Evolutionary conservation across 2,888 invertebrate species (phyloP), one percentile per base, ranked within the genome.

Genomic region (Adineta ricciae): DNA sequence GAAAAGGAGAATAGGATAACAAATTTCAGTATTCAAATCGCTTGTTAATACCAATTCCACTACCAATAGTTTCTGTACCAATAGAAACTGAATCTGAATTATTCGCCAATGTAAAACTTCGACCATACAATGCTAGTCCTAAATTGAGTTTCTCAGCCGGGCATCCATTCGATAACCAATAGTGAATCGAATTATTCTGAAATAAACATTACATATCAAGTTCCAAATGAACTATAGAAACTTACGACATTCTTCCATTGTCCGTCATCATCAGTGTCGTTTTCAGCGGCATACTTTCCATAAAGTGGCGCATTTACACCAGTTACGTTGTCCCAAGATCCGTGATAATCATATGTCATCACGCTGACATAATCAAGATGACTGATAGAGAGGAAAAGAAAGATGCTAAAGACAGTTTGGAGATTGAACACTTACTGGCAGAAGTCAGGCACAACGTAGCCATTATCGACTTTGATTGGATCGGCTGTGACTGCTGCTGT

Each of bases 101-200:
- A 82, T 85, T 85, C 27, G 24, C 46, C 49, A 85, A 56, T 52
- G 85, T 85, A 84, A 85, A 85, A 36, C 50, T 83, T 21, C 85
- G 73, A n/a, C 86, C 86, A 86, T 86, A 86, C n/a, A 82, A 21
- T n/a, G 86, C 86, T 56, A 86, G 46, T 19, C 86, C 86, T 52
- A 86, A 84, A 72, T 86, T 84, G 7, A 86, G 54, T 84, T 86
- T 86, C 49, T 84, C 49, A 9, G 84, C 82, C 64, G 84, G 38
- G 83, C 86, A 86, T 24, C 86, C 86, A 38, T 84, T 78, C 3
- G 82, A 49, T n/a, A 86, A 54, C 86, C 86, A 86, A 84, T 84
- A 84, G 38, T 84, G 50, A 0, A 86, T 86, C 11, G 84, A 84
- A 64, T 49, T 82, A 83, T 86, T 86, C 83, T 83, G 50, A 5